Evolutionary conservation across 2,888 invertebrate genomes (phyloP), one percentile per base, ranked within the genome.

Genomic region (Seladonia tumulorum): DNA sequence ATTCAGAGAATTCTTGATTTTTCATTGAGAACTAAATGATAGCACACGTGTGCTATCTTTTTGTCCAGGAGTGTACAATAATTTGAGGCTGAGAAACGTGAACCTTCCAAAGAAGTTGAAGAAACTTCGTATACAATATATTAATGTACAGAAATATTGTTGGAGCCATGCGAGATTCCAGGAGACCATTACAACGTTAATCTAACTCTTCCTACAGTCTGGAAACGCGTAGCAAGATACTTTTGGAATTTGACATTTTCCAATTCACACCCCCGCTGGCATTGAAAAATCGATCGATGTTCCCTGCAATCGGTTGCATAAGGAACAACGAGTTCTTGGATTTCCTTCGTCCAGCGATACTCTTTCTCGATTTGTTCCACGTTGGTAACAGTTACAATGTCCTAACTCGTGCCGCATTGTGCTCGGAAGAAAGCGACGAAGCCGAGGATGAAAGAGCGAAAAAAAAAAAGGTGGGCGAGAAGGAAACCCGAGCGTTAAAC

Each of bases 391-490:
- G 53, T 14, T 25, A 72, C 72, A 66, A 70, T 57, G 57, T 80
- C 35, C 68, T 68, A 68, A 42, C 68, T 42, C n/a, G 10, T 7
- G 22, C 10, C 8, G 18, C 18, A 25, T 53, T 71, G 49, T 72
- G 29, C 22, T 60, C 72, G 39, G 18, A 5, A 42, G 57, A 39
- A 70, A 47, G 47, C 8, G 25, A 0, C 25, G 70, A 49, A 68
- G 68, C 68, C 68, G 5, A 29, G 18, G 7, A 71, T n/a, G 45
- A 18, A 29, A 18, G 1, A 7, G 18, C 8, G 8, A 45, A 83
- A 70, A 73, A 81, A 81, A 66, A 63, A 81, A 35, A 66, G 63
- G 53, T 60, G 53, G 18, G 22, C 71, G 47, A 63, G 47, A 68
- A 42, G 68, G 39, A 10, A 42, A 68, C 18, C 39, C 12, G 8